Conservation (phyloP, 2,888 invertebrate genomes). For the Cryptophagus acutangulus region DNA sequence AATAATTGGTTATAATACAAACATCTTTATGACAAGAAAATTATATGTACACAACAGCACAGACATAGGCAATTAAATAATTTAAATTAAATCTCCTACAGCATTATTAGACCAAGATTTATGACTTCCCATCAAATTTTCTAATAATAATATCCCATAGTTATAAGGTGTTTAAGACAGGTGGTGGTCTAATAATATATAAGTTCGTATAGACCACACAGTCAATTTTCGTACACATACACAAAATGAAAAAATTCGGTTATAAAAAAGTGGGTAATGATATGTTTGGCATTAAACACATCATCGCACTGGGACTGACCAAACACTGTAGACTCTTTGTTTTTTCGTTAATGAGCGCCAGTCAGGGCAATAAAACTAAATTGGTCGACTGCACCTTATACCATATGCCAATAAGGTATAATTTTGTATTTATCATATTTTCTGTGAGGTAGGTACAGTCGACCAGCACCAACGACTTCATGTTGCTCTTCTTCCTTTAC, state of each 20-base stretch:
- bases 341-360: slow-evolving; percentile 29
- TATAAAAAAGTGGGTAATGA: slow-evolving; percentile 30
- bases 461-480: slow-evolving; percentile 23
- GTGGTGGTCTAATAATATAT: slow-evolving; percentile 22
- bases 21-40: slow-evolving; percentile 5
- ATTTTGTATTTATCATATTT: slow-evolving; percentile 42
- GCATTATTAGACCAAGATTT: slow-evolving; percentile 26
- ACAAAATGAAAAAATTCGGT: slow-evolving; percentile 18
- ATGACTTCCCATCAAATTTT: slow-evolving; percentile 27
- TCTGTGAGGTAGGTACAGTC: slow-evolving; percentile 40
- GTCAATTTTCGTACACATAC: slow-evolving; percentile 17
- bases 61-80: slow-evolving; percentile 13
- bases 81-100: slow-evolving; percentile 6
- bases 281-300: slow-evolving; percentile 30
- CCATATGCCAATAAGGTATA: slow-evolving; percentile 39
- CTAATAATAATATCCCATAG: slow-evolving; percentile 26
- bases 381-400: slow-evolving; percentile 36
- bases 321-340: slow-evolving; percentile 16
- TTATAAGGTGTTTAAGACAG: slow-evolving; percentile 22
- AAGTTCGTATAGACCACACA: slow-evolving; percentile 22
- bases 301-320: slow-evolving; percentile 24
- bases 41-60: slow-evolving; percentile 5
- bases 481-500: background rate
- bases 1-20: slow-evolving; percentile 1
- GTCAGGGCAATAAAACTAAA: slow-evolving; percentile 4